Evolutionary conservation across 1,140 invertebrate species (phyloP).

Genomic region (Anadara kagoshimensis): DNA sequence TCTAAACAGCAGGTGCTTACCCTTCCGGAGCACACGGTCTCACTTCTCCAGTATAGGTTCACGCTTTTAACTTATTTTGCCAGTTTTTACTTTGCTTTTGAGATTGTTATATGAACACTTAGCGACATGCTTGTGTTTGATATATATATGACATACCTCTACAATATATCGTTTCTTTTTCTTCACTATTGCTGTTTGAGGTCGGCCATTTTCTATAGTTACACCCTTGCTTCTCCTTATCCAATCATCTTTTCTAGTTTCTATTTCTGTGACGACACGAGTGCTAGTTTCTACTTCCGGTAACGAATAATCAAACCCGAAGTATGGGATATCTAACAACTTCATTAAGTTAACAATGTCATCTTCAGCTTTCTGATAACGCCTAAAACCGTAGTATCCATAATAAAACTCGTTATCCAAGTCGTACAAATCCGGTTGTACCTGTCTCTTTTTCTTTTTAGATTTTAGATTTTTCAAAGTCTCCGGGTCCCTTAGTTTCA

Average conservation of each 20-base stretch:
- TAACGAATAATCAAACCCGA: constrained; percentile 31
- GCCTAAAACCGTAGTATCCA: constrained; percentile 21
- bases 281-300: constrained; percentile 39
- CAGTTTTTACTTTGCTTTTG: no score
- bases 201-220: no score
- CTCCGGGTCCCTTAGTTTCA: constrained; percentile 32
- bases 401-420: constrained; percentile 32
- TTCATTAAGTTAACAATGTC: constrained; percentile 34
- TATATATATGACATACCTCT: no score
- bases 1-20: no score
- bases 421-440: background rate
- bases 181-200: no score
- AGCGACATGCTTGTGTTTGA: no score
- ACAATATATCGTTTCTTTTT: no score
- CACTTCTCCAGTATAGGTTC: no score
- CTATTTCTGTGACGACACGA: constrained; percentile 30
- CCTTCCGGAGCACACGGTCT: no score
- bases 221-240: constrained; percentile 13
- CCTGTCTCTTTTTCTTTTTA: constrained; percentile 16
- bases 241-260: constrained; percentile 25
- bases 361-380: constrained; percentile 30
- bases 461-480: constrained; percentile 29
- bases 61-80: no score
- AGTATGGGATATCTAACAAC: constrained; percentile 31
- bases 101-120: no score